Evolutionary conservation across 64 coral and sea anemone species (phyloP).

Genomic region (Anthopleura sola): DNA sequence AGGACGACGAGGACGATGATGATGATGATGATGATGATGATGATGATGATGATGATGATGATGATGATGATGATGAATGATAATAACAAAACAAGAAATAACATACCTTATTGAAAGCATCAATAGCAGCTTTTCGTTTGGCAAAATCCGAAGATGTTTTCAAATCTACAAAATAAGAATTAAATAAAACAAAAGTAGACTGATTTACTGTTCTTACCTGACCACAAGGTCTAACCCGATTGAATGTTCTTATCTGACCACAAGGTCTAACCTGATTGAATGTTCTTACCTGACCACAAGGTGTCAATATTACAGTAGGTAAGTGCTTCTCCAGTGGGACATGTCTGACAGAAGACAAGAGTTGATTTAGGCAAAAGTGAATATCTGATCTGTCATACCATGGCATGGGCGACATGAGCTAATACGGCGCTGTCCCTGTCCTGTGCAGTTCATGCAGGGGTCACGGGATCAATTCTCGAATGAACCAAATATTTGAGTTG

Average conservation of each 20-base stretch:
- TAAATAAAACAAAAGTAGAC: not conserved
- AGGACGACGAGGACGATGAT: too few relatives aligned
- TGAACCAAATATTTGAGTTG: too few relatives aligned
- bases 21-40: not conserved
- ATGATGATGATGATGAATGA: not conserved
- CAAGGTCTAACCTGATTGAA: too few relatives aligned
- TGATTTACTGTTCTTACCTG: not conserved
- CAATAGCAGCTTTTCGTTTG: constrained; percentile 66
- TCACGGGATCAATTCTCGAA: too few relatives aligned
- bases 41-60: not conserved
- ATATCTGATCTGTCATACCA: too few relatives aligned
- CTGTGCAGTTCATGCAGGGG: too few relatives aligned
- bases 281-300: constrained; percentile 74
- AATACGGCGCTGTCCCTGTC: too few relatives aligned
- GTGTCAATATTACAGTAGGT: constrained; percentile 58
- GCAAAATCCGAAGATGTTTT: constrained; percentile 60
- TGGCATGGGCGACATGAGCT: too few relatives aligned
- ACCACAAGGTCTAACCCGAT: too few relatives aligned
- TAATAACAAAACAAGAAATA: not conserved
- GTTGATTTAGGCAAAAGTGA: not conserved
- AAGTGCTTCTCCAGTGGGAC: constrained; percentile 29
- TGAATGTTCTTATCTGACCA: constrained; percentile 82
- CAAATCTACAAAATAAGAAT: constrained; percentile 42
- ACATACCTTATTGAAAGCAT: constrained; percentile 80
- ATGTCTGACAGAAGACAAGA: not conserved